phyloP scores from a whole-genome alignment of 2,113 vertebrate species.

The Tylochromis polylepis region DNA sequence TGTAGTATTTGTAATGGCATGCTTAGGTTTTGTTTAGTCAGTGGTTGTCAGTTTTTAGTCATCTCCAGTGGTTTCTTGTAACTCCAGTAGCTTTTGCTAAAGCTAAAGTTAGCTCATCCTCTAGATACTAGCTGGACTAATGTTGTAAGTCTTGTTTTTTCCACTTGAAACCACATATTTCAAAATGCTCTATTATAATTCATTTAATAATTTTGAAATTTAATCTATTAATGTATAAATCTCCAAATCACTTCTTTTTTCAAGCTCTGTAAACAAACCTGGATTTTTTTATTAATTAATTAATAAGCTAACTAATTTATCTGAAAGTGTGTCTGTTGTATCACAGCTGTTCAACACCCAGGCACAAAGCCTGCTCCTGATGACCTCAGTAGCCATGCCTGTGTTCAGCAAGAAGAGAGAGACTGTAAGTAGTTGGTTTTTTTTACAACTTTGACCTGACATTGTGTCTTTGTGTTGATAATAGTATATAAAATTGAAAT shows the following conservation, averaged over 20 bases:
- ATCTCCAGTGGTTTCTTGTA: neutral
- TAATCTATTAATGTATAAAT: neutral
- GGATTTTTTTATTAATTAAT: neutral
- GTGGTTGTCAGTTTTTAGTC: neutral
- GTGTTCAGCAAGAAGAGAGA: conserved; percentile 98
- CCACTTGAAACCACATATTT: neutral
- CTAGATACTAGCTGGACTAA: neutral
- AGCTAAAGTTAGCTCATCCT: neutral
- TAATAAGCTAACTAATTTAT: neutral
- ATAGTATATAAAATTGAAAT: neutral
- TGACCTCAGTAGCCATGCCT: conserved; percentile 95
- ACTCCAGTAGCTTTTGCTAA: neutral
- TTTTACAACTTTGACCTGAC: neutral
- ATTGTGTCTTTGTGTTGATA: neutral
- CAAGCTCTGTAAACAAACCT: neutral
- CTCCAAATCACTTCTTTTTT: neutral
- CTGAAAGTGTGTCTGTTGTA: neutral
- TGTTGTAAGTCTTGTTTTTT: neutral
- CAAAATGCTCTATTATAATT: neutral
- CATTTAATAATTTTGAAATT: neutral
- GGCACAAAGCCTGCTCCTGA: conserved; percentile 84
- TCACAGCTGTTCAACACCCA: conserved; percentile 83
- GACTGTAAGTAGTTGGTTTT: conserved; percentile 82
- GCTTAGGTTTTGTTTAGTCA: neutral
- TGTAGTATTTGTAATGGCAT: neutral